These are phyloP conservation scores for Xestobium rufovillosum DNA, from an alignment of 2,888 invertebrate species.

Conservation along the genomic window DNA sequence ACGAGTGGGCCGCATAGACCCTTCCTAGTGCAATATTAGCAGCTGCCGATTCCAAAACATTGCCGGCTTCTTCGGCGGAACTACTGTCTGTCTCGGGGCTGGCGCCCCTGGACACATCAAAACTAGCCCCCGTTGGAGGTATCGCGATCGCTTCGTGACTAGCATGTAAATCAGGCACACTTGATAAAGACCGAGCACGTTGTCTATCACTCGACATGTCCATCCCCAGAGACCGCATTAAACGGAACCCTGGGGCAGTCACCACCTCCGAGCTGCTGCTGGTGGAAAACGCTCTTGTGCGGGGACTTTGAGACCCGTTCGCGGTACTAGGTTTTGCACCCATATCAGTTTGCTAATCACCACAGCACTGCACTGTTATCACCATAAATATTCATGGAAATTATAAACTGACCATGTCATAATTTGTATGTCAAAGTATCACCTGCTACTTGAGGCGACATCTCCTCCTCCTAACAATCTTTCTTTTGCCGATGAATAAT, in stretches of 20 bases:
- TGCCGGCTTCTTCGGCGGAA: constrained; percentile 56
- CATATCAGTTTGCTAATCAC: constrained; percentile 44
- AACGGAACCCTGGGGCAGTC: constrained; percentile 31
- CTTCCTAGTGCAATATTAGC: constrained; percentile 59
- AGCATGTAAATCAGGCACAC: constrained; percentile 66
- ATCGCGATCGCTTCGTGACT: constrained; percentile 52
- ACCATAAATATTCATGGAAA: constrained; percentile 18
- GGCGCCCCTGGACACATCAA: constrained; percentile 57
- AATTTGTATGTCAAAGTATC: constrained; percentile 44
- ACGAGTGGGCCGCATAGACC: constrained; percentile 80
- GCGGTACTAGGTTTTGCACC: constrained; percentile 82
- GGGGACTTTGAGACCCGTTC: constrained; percentile 66
- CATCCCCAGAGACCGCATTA: constrained; percentile 48
- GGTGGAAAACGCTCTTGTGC: constrained; percentile 68
- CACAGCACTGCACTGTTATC: constrained; percentile 16
- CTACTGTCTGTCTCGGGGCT: constrained; percentile 63
- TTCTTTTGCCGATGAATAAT: no score
- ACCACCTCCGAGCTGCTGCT: constrained; percentile 45
- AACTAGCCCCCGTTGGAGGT: constrained; percentile 55
- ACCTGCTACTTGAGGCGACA: constrained; percentile 47
- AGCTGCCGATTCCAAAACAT: constrained; percentile 42
- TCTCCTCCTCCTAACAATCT: constrained; percentile 46
- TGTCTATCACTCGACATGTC: constrained; percentile 71
- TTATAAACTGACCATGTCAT: constrained; percentile 38
- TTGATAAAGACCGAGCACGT: constrained; percentile 73